phyloP scores from a whole-genome alignment of 1,140 invertebrate species.

The Leptonema lineaticorne region DNA sequence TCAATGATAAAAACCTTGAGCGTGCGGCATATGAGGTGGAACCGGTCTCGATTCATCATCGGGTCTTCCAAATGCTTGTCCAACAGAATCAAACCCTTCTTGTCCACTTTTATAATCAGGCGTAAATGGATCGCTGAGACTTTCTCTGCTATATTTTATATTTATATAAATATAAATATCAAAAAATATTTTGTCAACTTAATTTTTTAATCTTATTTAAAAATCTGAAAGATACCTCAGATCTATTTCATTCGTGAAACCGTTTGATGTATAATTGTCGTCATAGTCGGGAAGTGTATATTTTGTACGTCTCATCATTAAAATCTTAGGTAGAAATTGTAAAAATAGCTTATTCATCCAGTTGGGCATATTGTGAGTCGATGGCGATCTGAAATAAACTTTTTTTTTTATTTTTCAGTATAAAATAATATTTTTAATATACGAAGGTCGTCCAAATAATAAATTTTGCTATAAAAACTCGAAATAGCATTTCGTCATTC shows the following conservation, averaged over 20 bases:
- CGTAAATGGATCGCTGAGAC: constrained; percentile 56
- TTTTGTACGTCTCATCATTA: constrained; percentile 86
- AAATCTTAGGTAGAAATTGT: constrained; percentile 81
- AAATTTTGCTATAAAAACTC: too few relatives aligned
- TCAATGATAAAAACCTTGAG: constrained; percentile 54
- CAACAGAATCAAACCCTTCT: constrained; percentile 58
- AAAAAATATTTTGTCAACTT: too few relatives aligned
- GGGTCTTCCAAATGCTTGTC: constrained; percentile 62
- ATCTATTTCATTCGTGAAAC: constrained; percentile 75
- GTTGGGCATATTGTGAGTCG: constrained; percentile 94
- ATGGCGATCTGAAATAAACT: constrained; percentile 90
- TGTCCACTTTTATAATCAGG: constrained; percentile 47
- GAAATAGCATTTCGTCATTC: too few relatives aligned
- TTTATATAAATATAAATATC: constrained; percentile 31
- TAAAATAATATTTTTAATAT: too few relatives aligned
- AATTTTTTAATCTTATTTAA: neutral
- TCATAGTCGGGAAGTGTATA: constrained; percentile 81
- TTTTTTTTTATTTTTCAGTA: too few relatives aligned
- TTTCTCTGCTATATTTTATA: constrained; percentile 49
- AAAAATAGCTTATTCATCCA: constrained; percentile 86
- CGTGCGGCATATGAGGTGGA: constrained; percentile 54
- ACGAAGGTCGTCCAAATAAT: too few relatives aligned
- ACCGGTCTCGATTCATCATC: constrained; percentile 59
- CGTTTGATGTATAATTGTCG: constrained; percentile 72
- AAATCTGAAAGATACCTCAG: constrained; percentile 63